Base-by-base conservation (phyloP, 2,113 vertebrate genomes). In the Chamaea fasciata region DNA sequence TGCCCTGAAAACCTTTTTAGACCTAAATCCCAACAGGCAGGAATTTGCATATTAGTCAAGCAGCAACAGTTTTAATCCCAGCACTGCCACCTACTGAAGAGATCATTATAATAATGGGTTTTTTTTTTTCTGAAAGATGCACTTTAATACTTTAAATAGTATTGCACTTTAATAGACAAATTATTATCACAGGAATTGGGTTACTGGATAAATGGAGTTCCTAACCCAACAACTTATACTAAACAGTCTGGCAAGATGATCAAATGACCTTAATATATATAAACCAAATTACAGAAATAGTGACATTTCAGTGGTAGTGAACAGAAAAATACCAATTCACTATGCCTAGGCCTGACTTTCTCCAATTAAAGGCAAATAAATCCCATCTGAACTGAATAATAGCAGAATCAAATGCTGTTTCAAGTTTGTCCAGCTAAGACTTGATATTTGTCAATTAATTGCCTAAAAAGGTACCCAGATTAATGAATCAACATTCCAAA, bases 21-120 rank as follows among this genome's bases (percentile, higher is more conserved):
- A 95, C 91, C 90, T 96, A 96, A 97, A 97, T 95, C 96, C 96
- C 93, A 92, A 78, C 57, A 95, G 94, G 42, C 21, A 5, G 80
- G 42, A 91, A 95, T 97, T 96, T 98, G 93, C 96, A 98, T 98
- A 94, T 95, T 97, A 97, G 97, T 96, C 87, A 96, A 88, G 49
- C 60, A 69, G 42, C 63, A 81, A 37, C 63, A 79, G 87, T 94
- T 97, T 96, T 96, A 96, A 90, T 98, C 97, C 96, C 98, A 95
- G 96, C 97, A 98, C 97, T 98, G 96, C 98, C 98, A 98, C 97
- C 98, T 97, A 95, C 96, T 96, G 96, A 90, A 96, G 35, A 96
- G 49, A 95, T 90, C 24, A 92, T 93, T 76, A 70, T 65, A 94
- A 94, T 94, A 87, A 46, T 59, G 9, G 3, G 41, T 41, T 41